phyloP scores from a whole-genome alignment of 2,888 invertebrate species.

The Ethmia dodecea region DNA sequence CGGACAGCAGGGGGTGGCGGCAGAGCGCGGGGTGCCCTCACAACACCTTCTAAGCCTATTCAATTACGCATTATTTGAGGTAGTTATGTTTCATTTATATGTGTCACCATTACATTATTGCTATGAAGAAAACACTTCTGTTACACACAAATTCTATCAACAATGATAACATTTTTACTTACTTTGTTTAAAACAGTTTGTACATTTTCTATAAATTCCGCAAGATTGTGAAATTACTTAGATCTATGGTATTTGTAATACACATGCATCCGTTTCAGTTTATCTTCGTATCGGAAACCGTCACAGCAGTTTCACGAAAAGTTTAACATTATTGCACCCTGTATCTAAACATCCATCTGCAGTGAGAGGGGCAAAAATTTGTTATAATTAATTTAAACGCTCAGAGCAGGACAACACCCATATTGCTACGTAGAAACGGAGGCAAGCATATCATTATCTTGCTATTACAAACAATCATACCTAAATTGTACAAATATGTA shows the following conservation, averaged over 20 bases:
- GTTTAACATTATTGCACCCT: too few relatives aligned
- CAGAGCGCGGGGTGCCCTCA: conserved; percentile 28
- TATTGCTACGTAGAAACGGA: too few relatives aligned
- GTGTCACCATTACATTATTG: conserved; percentile 56
- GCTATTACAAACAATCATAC: too few relatives aligned
- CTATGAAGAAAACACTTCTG: conserved; percentile 59
- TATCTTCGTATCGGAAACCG: too few relatives aligned
- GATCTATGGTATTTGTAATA: too few relatives aligned
- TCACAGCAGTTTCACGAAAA: too few relatives aligned
- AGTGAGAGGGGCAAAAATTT: too few relatives aligned
- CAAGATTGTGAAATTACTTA: conserved; percentile 27
- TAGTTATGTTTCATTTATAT: conserved; percentile 66
- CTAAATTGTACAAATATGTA: neutral
- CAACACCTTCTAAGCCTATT: conserved; percentile 50
- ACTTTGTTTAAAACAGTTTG: conserved; percentile 40
- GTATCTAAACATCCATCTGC: too few relatives aligned
- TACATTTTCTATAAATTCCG: conserved; percentile 15
- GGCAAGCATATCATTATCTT: too few relatives aligned
- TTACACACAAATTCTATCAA: conserved; percentile 57
- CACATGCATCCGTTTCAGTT: too few relatives aligned
- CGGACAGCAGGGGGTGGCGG: conserved; percentile 2
- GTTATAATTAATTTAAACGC: too few relatives aligned
- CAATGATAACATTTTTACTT: conserved; percentile 47
- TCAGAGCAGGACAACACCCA: too few relatives aligned
- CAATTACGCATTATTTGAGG: conserved; percentile 70